These are phyloP conservation scores for Eupithecia insigniata DNA, from an alignment of 2,888 invertebrate genomes.

Conservation along the genomic window DNA sequence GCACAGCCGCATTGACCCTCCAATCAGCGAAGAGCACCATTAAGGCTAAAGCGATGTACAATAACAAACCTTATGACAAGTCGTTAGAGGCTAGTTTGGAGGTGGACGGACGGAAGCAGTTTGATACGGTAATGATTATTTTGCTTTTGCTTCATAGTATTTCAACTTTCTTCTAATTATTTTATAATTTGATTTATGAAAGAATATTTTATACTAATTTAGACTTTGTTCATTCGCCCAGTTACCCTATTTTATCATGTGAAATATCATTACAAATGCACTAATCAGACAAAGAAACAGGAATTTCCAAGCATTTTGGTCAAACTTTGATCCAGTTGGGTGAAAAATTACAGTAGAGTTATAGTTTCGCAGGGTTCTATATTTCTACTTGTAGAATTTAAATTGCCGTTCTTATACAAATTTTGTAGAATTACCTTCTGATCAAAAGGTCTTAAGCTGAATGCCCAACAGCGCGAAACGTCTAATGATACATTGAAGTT, in stretches of 20 bases:
- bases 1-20: slow-evolving; percentile 83
- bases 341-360: too few species aligned
- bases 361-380: too few species aligned
- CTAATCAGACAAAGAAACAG: too few species aligned
- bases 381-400: too few species aligned
- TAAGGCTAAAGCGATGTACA: slow-evolving; percentile 88
- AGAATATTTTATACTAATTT: neutral
- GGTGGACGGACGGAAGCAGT: slow-evolving; percentile 88
- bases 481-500: too few species aligned
- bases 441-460: too few species aligned
- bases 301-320: too few species aligned
- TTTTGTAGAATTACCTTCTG: too few species aligned
- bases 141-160: neutral
- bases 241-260: neutral
- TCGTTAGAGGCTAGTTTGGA: slow-evolving; percentile 88
- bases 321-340: too few species aligned
- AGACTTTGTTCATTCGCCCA: neutral
- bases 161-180: neutral
- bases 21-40: slow-evolving; percentile 87
- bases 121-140: slow-evolving; percentile 77
- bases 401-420: too few species aligned
- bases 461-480: too few species aligned
- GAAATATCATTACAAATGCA: neutral
- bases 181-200: too few species aligned
- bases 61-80: slow-evolving; percentile 87